These are phyloP conservation scores for Chirona hameri DNA, from an alignment of 2,888 invertebrate genomes.

Conservation along the genomic window DNA sequence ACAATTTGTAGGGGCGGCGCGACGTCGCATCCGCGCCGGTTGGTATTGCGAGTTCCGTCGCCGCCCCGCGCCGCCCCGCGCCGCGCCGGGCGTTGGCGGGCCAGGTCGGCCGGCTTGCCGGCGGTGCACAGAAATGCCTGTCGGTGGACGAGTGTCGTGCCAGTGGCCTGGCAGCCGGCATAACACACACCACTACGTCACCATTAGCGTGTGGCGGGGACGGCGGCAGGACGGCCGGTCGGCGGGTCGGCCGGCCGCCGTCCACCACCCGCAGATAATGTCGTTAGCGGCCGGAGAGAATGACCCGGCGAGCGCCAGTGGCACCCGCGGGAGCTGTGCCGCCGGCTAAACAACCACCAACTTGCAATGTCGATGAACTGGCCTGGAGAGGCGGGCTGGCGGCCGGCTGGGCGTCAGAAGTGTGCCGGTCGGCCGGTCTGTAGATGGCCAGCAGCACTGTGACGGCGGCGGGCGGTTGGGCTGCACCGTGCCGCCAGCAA, in stretches of 20 bases:
- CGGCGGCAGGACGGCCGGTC: background rate
- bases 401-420: background rate
- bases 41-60: too few relatives aligned
- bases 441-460: too few relatives aligned
- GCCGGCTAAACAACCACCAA: background rate
- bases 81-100: too few relatives aligned
- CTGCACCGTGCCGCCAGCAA: too few relatives aligned
- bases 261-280: background rate
- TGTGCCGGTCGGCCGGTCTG: too few relatives aligned
- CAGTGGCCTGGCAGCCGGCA: background rate
- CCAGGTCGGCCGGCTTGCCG: too few relatives aligned
- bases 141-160: too few relatives aligned
- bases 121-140: too few relatives aligned
- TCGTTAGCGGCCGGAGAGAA: background rate
- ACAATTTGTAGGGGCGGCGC: background rate
- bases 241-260: background rate
- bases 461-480: too few relatives aligned
- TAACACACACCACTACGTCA: constrained; percentile 22
- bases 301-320: background rate
- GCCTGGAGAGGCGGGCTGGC: background rate
- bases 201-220: background rate
- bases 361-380: background rate
- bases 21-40: too few relatives aligned
- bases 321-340: background rate
- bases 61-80: too few relatives aligned